A percentile compares a stretch with the other conserved stretches of the same genome.
Conservation (phyloP, 1,140 invertebrate genomes). For the Brachionus koreanus region DNA sequence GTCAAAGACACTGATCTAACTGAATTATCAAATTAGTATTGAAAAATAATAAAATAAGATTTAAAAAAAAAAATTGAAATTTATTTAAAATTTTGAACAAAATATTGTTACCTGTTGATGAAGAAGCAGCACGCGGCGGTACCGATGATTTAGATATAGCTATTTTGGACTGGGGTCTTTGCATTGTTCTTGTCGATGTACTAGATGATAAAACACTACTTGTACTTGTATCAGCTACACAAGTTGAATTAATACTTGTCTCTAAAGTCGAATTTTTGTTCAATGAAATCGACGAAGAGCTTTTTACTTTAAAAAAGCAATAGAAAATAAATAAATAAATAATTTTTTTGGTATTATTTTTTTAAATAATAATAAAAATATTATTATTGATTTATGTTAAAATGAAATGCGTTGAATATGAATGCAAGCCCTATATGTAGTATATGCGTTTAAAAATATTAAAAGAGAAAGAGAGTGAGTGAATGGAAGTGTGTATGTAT, state of each 20-base stretch:
- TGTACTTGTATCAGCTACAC: neutral
- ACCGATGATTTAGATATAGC: neutral
- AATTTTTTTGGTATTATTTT: neutral
- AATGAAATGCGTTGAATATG: neutral
- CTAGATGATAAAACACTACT: neutral
- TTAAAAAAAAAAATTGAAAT: neutral
- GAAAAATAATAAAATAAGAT: neutral
- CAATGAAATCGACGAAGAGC: constrained; percentile 22
- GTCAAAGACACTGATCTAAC: neutral
- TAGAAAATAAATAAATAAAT: neutral
- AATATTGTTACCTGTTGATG: neutral
- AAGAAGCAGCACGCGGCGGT: neutral
- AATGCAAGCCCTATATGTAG: neutral
- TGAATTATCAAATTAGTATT: neutral
- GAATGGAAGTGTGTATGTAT: neutral
- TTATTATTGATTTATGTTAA: constrained; percentile 37
- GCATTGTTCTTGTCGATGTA: neutral
- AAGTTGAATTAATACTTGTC: neutral
- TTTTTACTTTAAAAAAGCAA: constrained; percentile 3
- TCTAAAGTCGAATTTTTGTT: neutral
- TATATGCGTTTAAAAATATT: neutral
- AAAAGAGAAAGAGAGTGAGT: neutral
- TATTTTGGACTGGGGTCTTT: constrained; percentile 1
- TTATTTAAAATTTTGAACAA: neutral
- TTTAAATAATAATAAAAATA: neutral